Evolutionary conservation across 2,888 invertebrate genomes (phyloP).

Genomic region (Lithophane semibrunnea): DNA sequence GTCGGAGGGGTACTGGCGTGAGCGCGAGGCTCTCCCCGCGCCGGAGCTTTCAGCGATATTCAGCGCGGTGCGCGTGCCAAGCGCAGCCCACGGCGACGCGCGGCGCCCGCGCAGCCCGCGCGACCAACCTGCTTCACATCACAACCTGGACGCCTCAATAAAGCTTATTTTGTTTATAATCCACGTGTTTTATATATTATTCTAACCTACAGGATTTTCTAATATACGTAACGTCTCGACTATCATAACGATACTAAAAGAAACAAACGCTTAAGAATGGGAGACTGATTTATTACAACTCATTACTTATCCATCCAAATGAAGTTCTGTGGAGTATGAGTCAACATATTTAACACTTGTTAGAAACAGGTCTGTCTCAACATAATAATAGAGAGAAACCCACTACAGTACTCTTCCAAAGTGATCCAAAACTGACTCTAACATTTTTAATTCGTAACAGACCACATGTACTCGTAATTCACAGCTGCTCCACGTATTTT

Average conservation of each 20-base stretch:
- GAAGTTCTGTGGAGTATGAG: slow-evolving; percentile 33
- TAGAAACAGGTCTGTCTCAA: slow-evolving; percentile 1
- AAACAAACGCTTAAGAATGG: slow-evolving; percentile 45
- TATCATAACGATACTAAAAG: slow-evolving; percentile 37
- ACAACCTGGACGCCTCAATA: slow-evolving; percentile 61
- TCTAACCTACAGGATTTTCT: slow-evolving; percentile 25
- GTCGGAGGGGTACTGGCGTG: slow-evolving; percentile 90
- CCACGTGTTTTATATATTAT: slow-evolving; percentile 44
- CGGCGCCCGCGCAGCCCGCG: slow-evolving; percentile 55
- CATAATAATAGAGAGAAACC: neutral
- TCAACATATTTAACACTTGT: slow-evolving; percentile 23
- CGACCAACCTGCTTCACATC: slow-evolving; percentile 58
- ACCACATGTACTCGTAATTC: neutral
- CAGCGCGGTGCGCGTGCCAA: slow-evolving; percentile 84
- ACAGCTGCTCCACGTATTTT: slow-evolving; percentile 31
- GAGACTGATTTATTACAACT: slow-evolving; percentile 37
- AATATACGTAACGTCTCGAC: slow-evolving; percentile 28
- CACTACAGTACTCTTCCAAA: neutral
- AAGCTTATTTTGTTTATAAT: slow-evolving; percentile 66
- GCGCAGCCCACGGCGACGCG: slow-evolving; percentile 72
- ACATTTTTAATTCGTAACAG: slow-evolving; percentile 10
- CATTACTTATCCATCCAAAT: slow-evolving; percentile 7
- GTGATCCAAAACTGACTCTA: slow-evolving; percentile 1
- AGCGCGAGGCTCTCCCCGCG: slow-evolving; percentile 79
- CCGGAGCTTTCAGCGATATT: slow-evolving; percentile 82